Evolutionary conservation across 2,888 invertebrate genomes (phyloP).

Genomic region (Heliconius erato): DNA sequence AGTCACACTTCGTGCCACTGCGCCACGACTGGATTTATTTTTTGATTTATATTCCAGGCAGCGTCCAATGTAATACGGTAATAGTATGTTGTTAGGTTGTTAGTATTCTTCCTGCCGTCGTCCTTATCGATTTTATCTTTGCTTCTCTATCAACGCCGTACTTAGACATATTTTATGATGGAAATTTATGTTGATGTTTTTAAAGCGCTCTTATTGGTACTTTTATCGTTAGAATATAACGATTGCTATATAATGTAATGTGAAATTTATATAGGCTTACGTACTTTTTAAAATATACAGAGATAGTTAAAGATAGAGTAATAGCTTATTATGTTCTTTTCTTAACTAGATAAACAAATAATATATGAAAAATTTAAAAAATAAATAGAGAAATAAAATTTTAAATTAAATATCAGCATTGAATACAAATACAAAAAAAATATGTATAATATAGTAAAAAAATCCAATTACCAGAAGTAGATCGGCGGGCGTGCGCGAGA

Average conservation of each 20-base stretch:
- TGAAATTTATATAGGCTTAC: not conserved
- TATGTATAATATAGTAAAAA: not conserved
- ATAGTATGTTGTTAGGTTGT: constrained; percentile 6
- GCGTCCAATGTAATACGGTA: not conserved
- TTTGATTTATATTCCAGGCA: not conserved
- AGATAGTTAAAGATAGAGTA: too few relatives aligned
- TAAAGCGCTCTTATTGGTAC: not conserved
- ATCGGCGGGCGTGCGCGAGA: constrained; percentile 71
- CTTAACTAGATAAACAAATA: too few relatives aligned
- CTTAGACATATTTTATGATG: not conserved
- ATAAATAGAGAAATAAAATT: not conserved
- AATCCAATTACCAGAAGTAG: constrained; percentile 64
- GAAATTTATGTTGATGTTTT: not conserved
- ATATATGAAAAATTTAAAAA: too few relatives aligned
- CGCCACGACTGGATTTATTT: too few relatives aligned
- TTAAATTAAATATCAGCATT: not conserved
- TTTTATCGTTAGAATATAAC: not conserved
- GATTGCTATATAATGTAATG: not conserved
- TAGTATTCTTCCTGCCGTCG: constrained; percentile 11
- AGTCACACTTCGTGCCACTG: too few relatives aligned
- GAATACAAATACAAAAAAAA: not conserved
- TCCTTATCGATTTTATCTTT: constrained; percentile 16
- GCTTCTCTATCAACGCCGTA: not conserved
- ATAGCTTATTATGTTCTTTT: too few relatives aligned
- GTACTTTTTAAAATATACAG: too few relatives aligned